Percentiles rank a stretch among this genome's conserved stretches.
Conservation (phyloP, 2,888 invertebrate genomes). For the Nipponacmea schrenckii region DNA sequence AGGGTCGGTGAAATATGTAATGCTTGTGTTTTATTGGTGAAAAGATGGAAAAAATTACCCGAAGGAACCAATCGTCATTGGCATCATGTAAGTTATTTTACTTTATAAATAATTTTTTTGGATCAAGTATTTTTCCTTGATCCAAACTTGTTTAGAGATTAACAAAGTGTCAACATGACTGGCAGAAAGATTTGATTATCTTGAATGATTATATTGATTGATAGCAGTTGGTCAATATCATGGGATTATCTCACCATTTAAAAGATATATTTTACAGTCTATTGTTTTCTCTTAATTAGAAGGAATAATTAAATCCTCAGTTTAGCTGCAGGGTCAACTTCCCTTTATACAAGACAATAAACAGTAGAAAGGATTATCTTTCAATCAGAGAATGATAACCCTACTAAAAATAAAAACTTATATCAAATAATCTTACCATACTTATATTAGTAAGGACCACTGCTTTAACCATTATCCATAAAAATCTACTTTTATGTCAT, state of each 20-base stretch:
- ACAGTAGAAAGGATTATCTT: background rate
- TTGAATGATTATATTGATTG: no score
- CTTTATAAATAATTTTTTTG: background rate
- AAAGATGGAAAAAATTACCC: conserved; percentile 74
- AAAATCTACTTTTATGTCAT: background rate
- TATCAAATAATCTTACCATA: background rate
- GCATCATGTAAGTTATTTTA: conserved; percentile 58
- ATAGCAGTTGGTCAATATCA: no score
- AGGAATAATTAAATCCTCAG: no score
- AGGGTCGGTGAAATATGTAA: conserved; percentile 87
- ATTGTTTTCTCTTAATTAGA: no score
- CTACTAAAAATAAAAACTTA: no score
- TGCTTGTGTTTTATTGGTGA: conserved; percentile 85
- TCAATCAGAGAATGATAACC: background rate
- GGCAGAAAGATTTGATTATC: no score
- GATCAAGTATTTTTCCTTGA: no score
- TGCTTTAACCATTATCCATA: background rate
- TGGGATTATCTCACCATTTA: no score
- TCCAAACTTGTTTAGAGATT: no score
- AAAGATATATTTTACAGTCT: no score
- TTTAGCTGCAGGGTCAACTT: no score
- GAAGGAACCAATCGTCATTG: conserved; percentile 59
- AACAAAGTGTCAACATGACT: no score
- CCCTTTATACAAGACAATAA: background rate
- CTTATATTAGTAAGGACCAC: background rate